Conservation (phyloP, 2,113 vertebrate genomes). For the Ailurus styani region DNA sequence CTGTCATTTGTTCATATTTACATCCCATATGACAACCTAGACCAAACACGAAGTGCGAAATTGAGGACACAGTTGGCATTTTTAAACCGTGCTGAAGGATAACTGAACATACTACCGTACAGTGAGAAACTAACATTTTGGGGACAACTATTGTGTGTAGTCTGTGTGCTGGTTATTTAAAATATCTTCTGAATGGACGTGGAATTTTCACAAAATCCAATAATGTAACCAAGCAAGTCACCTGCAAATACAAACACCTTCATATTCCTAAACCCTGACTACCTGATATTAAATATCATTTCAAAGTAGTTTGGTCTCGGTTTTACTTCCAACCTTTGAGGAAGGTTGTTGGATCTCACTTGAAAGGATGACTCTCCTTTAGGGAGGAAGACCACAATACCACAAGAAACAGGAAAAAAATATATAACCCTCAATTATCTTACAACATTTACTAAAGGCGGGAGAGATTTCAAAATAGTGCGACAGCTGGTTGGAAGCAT, state of each 20-base stretch:
- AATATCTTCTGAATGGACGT: neutral
- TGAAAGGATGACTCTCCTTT: conserved; percentile 75
- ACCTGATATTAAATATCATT: conserved; percentile 73
- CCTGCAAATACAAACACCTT: conserved; percentile 57
- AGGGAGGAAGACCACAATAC: conserved; percentile 73
- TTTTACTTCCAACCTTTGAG: conserved; percentile 73
- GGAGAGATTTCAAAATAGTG: conserved; percentile 41
- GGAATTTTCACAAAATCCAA: conserved; percentile 22
- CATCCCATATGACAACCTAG: conserved; percentile 17
- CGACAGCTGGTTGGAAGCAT: conserved; percentile 30
- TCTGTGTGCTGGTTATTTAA: neutral
- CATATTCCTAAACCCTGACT: conserved; percentile 59
- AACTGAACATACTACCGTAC: neutral
- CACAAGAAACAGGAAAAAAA: conserved; percentile 71
- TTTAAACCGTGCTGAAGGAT: neutral
- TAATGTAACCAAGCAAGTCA: neutral
- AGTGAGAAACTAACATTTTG: neutral
- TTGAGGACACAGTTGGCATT: neutral
- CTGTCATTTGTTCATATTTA: conserved; percentile 15
- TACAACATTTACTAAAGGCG: conserved; percentile 51
- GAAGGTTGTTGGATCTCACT: conserved; percentile 73
- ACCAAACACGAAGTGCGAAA: conserved; percentile 44
- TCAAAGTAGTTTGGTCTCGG: conserved; percentile 72
- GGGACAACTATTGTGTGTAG: too few species aligned
- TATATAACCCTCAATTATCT: conserved; percentile 66